phyloP scores from a whole-genome alignment of 2,113 vertebrate species.

The Emydocephalus ijimae region DNA sequence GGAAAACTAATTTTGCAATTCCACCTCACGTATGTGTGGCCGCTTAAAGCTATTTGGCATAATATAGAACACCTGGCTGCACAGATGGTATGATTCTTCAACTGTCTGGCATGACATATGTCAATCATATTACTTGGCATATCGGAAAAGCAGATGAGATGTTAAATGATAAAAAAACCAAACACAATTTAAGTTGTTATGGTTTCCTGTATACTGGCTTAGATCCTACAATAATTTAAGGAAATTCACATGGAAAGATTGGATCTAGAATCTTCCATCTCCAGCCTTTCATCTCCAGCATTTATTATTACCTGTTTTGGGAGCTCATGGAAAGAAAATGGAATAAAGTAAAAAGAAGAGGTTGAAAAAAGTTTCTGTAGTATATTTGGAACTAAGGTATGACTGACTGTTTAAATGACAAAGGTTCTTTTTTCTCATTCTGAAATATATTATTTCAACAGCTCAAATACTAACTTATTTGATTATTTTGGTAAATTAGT shows the following conservation, averaged over 20 bases:
- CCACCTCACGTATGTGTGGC: neutral
- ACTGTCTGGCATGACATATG: neutral
- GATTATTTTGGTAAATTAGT: neutral
- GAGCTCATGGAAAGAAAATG: neutral
- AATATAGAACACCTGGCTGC: neutral
- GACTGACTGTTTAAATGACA: neutral
- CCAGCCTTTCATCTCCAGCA: neutral
- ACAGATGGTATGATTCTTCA: neutral
- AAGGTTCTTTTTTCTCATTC: neutral
- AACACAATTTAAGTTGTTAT: neutral
- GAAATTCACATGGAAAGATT: neutral
- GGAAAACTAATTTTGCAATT: neutral
- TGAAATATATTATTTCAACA: neutral
- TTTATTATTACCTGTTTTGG: neutral
- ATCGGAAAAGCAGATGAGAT: neutral
- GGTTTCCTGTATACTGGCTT: neutral
- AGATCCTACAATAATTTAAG: neutral
- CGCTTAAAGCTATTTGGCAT: neutral
- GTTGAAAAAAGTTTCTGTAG: neutral
- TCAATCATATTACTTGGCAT: neutral
- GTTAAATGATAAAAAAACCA: neutral
- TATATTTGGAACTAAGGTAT: neutral
- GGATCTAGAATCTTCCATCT: neutral
- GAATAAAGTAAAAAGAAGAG: neutral
- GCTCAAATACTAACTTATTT: neutral